phyloP scores from a whole-genome alignment of 2,113 vertebrate genomes.

The Tragelaphus imberbis region DNA sequence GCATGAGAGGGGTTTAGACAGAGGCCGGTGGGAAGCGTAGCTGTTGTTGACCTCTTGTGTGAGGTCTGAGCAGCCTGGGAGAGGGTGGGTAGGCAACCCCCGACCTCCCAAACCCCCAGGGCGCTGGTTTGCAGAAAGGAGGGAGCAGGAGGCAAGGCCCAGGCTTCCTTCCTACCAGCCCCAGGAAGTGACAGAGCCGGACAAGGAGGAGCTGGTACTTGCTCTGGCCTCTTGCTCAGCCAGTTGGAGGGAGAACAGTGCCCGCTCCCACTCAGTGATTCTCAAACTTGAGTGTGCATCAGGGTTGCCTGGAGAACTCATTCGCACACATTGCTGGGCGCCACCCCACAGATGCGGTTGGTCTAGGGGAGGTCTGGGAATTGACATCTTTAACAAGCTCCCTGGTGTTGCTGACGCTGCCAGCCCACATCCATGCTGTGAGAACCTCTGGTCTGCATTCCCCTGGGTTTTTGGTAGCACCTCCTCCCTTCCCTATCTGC shows the following conservation, averaged over 20 bases:
- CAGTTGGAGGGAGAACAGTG: not conserved
- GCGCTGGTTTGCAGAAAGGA: not conserved
- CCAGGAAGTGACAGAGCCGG: not conserved
- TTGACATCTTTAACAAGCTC: not conserved
- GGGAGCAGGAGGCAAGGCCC: not conserved
- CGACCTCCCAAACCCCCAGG: not conserved
- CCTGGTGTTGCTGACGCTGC: not conserved
- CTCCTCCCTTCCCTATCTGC: not conserved
- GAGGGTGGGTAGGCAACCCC: not conserved
- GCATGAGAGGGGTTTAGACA: not conserved
- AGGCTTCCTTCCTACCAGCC: not conserved
- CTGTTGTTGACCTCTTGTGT: not conserved
- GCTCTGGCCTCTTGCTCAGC: not conserved
- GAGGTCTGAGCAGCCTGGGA: not conserved
- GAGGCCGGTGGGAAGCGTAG: not conserved
- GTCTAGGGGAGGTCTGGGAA: not conserved
- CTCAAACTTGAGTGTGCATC: not conserved
- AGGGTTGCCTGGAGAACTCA: not conserved
- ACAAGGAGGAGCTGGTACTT: not conserved
- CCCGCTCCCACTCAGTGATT: not conserved
- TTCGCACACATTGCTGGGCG: not conserved
- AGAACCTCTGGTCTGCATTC: not conserved
- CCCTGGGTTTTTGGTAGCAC: not conserved
- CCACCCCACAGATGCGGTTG: not conserved
- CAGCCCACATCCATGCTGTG: not conserved